Conservation (phyloP, 2,113 vertebrate species). For the Pelecanus crispus region DNA sequence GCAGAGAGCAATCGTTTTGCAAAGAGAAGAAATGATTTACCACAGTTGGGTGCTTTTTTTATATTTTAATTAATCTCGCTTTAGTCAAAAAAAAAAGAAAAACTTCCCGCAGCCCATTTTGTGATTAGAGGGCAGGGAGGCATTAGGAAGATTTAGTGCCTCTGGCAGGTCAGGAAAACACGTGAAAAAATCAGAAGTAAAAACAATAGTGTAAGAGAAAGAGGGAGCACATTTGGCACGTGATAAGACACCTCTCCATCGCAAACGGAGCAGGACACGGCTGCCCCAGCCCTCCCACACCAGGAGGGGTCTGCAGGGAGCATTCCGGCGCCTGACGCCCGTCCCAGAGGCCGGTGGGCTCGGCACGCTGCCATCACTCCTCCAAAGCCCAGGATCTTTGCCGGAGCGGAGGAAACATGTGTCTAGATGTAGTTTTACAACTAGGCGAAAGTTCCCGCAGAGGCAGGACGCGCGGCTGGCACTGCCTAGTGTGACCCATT, state of each 20-base stretch:
- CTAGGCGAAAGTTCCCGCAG: constrained; percentile 51
- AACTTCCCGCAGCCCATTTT: neutral
- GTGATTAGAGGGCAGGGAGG: neutral
- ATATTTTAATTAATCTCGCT: constrained; percentile 42
- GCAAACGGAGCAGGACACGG: neutral
- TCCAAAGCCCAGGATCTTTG: neutral
- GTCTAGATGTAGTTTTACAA: constrained; percentile 44
- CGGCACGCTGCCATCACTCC: neutral
- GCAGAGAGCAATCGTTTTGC: neutral
- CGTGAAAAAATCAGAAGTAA: neutral
- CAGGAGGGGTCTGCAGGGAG: neutral
- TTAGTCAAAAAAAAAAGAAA: neutral
- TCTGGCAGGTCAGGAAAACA: constrained; percentile 21
- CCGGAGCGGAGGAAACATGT: neutral
- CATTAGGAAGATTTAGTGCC: constrained; percentile 29
- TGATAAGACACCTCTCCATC: neutral
- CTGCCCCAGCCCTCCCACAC: neutral
- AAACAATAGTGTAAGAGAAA: neutral
- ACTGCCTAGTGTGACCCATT: constrained; percentile 72
- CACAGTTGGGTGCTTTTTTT: constrained; percentile 25
- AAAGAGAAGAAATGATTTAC: constrained; percentile 37
- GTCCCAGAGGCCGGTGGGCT: neutral
- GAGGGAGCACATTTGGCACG: neutral
- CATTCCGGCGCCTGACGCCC: neutral
- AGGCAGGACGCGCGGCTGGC: constrained; percentile 27